These are phyloP conservation scores for Aptenodytes forsteri DNA, from an alignment of 2,113 vertebrate genomes.

Conservation along the genomic window DNA sequence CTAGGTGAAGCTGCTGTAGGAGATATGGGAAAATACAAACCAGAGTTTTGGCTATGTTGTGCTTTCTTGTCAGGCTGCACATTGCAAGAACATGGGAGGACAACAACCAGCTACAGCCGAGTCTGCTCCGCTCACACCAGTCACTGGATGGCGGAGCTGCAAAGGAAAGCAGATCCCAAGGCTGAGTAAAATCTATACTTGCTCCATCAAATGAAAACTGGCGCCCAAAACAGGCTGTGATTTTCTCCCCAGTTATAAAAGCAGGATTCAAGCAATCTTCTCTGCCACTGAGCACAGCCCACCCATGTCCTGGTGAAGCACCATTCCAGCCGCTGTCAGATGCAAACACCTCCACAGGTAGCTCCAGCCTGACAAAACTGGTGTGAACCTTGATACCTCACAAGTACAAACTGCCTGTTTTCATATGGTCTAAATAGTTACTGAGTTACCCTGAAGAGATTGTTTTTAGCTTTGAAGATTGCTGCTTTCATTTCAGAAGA, in stretches of 20 bases:
- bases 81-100: not conserved
- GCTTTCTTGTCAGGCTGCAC: not conserved
- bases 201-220: not conserved
- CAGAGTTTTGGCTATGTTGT: not conserved
- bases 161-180: not conserved
- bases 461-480: conserved; percentile 28
- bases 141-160: not conserved
- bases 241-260: not conserved
- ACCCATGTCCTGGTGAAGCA: not conserved
- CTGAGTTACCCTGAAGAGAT: not conserved
- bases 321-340: not conserved
- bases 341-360: not conserved
- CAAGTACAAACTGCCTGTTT: not conserved
- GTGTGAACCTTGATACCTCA: not conserved
- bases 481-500: conserved; percentile 40
- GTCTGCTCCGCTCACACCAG: not conserved
- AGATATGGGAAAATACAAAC: not conserved
- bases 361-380: not conserved
- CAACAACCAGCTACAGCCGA: not conserved
- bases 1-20: not conserved
- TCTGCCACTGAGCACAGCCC: not conserved
- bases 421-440: not conserved
- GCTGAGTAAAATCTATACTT: not conserved
- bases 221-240: not conserved
- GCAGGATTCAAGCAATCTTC: not conserved